Evolutionary conservation across 2,888 invertebrate genomes (phyloP), one percentile per base, ranked within the genome.

Genomic region (Endotricha flammealis): DNA sequence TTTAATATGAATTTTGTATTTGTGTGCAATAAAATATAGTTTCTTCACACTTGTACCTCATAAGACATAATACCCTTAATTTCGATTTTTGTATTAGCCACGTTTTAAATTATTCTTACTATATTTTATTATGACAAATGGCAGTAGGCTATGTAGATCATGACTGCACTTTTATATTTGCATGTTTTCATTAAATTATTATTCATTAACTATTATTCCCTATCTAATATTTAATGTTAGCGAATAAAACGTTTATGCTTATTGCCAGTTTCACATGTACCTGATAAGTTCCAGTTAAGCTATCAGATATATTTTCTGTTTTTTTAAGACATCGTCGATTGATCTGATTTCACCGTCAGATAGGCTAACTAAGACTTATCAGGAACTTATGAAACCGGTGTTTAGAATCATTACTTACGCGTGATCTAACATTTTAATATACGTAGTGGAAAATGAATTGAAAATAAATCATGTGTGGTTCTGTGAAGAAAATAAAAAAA

Each of bases 131-230:
- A 9, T n/a, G 10, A 33, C 12, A 8, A 17, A 12, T 33, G 2
- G 7, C 12, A 17, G 17, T 17, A 16, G 20, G 11, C 16, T 25
- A 16, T 17, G 8, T 33, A 27, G 25, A 27, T 33, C 25, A 33
- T 25, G 22, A 12, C 7, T 13, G n/a, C 11, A 1, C 12, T 33
- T 33, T 33, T 27, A 33, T 33, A 20, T 20, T 33, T 33, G 32
- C 32, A 33, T 32, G 32, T 10, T 16, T 25, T 7, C 3, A 27
- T 25, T 25, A 27, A 27, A 12, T 27, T 33, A 16, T 33, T 13
- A 5, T 16, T 33, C 25, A 25, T 16, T 33, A 12, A 33, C 16
- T 33, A 9, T 32, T 30, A 11, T 16, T 14, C 23, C 10, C 23
- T 16, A 12, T 24, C 16, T 17, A 12, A 30, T 22, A 20, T 22